These are phyloP conservation scores for Thalassaphorura encarpata DNA, from an alignment of 1,140 invertebrate species.

Conservation along the genomic window DNA sequence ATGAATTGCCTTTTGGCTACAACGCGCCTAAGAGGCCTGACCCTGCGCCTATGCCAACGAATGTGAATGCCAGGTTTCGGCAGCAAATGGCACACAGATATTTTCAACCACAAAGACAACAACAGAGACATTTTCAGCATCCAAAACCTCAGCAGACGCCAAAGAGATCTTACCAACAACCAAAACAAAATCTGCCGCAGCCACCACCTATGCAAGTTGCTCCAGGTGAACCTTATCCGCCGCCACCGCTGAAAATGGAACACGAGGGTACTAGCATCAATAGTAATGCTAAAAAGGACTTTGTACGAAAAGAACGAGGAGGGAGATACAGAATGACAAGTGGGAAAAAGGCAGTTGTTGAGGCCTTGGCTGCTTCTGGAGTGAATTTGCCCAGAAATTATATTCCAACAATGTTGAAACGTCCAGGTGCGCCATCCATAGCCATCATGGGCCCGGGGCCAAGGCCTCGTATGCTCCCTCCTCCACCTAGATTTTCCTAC, in stretches of 20 bases:
- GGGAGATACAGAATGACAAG: constrained; percentile 4
- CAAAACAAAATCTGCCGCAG: not conserved
- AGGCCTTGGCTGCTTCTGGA: not conserved
- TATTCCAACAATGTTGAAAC: not conserved
- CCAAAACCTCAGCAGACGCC: too few species aligned
- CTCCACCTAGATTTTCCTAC: not conserved
- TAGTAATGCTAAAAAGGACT: too few species aligned
- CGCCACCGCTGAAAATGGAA: constrained; percentile 12
- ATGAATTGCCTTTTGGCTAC: too few species aligned
- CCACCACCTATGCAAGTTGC: not conserved
- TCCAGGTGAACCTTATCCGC: constrained; percentile 11
- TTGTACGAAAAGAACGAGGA: constrained; percentile 6
- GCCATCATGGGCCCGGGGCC: not conserved
- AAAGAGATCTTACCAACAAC: too few species aligned
- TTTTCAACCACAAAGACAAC: too few species aligned
- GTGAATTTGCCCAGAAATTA: not conserved
- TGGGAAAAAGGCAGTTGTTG: not conserved
- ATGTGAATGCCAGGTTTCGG: too few species aligned
- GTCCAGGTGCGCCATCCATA: not conserved
- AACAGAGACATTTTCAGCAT: too few species aligned
- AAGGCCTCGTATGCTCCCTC: not conserved
- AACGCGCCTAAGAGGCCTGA: too few species aligned
- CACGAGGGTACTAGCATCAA: too few species aligned
- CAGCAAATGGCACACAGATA: too few species aligned
- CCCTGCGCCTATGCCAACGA: too few species aligned